Percentiles rank a stretch among this genome's conserved stretches.
phyloP scores from a whole-genome alignment of 2,113 vertebrate species.

The Oreotrochilus melanogaster region DNA sequence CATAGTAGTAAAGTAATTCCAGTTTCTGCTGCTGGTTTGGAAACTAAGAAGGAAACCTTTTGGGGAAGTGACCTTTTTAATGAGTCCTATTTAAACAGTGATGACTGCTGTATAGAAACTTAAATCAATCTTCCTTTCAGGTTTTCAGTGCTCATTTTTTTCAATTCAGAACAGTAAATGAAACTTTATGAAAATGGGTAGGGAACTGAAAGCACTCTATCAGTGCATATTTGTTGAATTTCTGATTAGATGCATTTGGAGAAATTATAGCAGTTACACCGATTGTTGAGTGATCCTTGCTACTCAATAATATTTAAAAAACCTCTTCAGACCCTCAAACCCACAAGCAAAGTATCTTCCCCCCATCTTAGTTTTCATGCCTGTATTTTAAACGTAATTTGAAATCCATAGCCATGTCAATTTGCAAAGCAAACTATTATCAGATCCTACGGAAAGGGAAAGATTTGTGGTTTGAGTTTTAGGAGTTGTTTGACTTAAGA shows the following conservation, averaged over 20 bases:
- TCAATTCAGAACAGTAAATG: not conserved
- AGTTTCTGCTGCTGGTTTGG: constrained; percentile 24
- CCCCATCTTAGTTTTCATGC: not conserved
- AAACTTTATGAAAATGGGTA: not conserved
- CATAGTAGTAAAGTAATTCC: constrained; percentile 5
- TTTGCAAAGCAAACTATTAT: not conserved
- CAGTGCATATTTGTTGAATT: not conserved
- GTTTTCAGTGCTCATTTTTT: not conserved
- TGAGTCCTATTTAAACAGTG: not conserved
- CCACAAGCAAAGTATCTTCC: not conserved
- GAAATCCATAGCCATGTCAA: not conserved
- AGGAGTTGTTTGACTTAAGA: not conserved
- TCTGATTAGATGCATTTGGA: not conserved
- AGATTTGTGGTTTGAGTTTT: not conserved
- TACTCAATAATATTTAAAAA: not conserved
- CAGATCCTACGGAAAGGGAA: not conserved
- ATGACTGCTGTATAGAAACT: not conserved
- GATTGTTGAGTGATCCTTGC: not conserved
- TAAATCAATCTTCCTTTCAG: constrained; percentile 8
- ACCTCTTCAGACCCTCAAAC: too few relatives aligned
- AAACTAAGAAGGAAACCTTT: constrained; percentile 33
- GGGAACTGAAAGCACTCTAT: constrained; percentile 15
- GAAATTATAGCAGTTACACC: not conserved
- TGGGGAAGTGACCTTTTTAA: constrained; percentile 42
- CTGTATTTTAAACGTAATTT: not conserved